Evolutionary conservation across 2,888 invertebrate genomes (phyloP).

Genomic region (Trissoscelio sp.): DNA sequence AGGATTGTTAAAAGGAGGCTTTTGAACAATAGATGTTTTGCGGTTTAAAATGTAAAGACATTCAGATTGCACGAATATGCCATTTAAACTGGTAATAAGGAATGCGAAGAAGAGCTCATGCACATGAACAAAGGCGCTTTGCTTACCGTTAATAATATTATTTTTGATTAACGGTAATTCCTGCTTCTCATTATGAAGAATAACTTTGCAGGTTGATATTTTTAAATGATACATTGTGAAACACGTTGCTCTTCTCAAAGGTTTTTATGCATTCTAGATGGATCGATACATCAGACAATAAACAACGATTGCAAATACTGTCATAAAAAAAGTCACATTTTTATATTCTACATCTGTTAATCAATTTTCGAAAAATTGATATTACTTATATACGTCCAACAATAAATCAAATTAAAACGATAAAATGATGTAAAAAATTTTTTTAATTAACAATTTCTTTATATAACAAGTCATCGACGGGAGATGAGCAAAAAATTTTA

Average conservation of each 20-base stretch:
- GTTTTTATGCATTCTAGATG: slow-evolving; percentile 1
- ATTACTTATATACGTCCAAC: no score
- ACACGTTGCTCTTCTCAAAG: neutral
- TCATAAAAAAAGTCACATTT: neutral
- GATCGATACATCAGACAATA: slow-evolving; percentile 24
- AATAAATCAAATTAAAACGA: no score
- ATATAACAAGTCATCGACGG: no score
- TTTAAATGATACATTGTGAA: slow-evolving; percentile 12
- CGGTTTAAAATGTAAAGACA: slow-evolving; percentile 45
- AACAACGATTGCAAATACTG: slow-evolving; percentile 12
- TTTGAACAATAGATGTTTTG: slow-evolving; percentile 59
- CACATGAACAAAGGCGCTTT: slow-evolving; percentile 55
- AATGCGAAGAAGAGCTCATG: slow-evolving; percentile 60
- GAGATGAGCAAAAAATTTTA: neutral
- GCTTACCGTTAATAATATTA: slow-evolving; percentile 44
- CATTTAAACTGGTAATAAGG: slow-evolving; percentile 56
- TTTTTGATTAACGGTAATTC: slow-evolving; percentile 44
- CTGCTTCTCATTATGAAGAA: slow-evolving; percentile 16
- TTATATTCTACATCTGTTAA: no score
- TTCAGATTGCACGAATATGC: slow-evolving; percentile 63
- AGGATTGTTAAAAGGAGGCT: slow-evolving; percentile 41
- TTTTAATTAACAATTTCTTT: no score
- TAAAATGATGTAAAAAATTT: no score
- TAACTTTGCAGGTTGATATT: slow-evolving; percentile 21
- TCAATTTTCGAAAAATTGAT: no score